Percentiles rank a stretch among this genome's conserved stretches.
These are phyloP conservation scores for Anabacerthia variegaticeps DNA, from an alignment of 2,797 vertebrate genomes.

Conservation along the genomic window DNA sequence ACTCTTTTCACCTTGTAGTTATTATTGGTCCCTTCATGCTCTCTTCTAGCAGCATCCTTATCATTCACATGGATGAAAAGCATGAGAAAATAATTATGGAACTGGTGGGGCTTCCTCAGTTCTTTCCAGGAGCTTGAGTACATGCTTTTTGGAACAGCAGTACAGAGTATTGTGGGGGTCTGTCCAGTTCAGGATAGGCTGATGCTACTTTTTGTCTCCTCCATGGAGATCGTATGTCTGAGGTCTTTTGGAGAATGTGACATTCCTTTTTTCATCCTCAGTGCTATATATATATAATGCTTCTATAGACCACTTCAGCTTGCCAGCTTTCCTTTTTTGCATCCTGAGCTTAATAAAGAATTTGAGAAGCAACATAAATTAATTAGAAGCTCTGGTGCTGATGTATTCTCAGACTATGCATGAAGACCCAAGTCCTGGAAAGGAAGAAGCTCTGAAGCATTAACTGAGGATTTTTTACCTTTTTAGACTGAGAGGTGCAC, in stretches of 20 bases:
- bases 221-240: not conserved
- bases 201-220: not conserved
- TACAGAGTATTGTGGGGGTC: not conserved
- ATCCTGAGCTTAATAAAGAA: not conserved
- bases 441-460: not conserved
- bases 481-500: not conserved
- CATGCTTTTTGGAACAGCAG: not conserved
- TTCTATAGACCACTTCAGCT: not conserved
- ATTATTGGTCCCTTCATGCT: not conserved
- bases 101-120: not conserved
- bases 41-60: not conserved
- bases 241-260: not conserved
- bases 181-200: not conserved
- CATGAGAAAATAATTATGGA: not conserved
- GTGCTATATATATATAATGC: not conserved
- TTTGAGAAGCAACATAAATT: not conserved
- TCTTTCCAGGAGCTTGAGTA: not conserved
- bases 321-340: not conserved
- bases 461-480: not conserved
- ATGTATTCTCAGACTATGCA: not conserved
- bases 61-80: not conserved
- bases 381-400: not conserved
- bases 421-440: not conserved
- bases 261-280: not conserved
- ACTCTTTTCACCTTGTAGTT: not conserved